phyloP scores from a whole-genome alignment of 2,797 vertebrate species.

The Tympanoctomys barrerae region DNA sequence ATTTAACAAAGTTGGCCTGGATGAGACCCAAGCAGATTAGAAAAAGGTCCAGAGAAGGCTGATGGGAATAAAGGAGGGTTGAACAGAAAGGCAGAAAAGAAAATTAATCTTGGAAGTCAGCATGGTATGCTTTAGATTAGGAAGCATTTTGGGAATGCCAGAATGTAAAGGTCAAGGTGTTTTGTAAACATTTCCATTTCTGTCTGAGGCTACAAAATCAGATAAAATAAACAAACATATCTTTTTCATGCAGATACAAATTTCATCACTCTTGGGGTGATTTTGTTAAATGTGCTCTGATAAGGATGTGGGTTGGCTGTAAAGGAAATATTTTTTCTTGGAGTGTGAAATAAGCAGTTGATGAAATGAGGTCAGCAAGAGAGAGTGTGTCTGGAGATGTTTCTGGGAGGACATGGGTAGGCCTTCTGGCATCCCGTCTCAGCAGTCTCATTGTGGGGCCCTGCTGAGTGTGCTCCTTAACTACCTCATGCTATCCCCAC shows the following conservation, averaged over 20 bases:
- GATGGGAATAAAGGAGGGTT: neutral
- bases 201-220: neutral
- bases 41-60: neutral
- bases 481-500: neutral
- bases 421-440: neutral
- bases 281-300: constrained; percentile 48
- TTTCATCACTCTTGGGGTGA: neutral
- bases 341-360: neutral
- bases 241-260: constrained; percentile 41
- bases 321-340: constrained; percentile 70
- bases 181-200: neutral
- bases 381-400: neutral
- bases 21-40: neutral
- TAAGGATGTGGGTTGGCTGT: constrained; percentile 71
- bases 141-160: neutral
- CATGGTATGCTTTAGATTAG: neutral
- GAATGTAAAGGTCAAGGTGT: neutral
- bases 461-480: neutral
- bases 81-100: neutral
- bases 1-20: neutral
- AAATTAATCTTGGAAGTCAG: neutral
- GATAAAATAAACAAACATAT: constrained; percentile 9
- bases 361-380: constrained; percentile 50
- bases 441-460: neutral
- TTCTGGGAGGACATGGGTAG: neutral